Evolutionary conservation across 2,113 vertebrate genomes (phyloP), one percentile per base, ranked within the genome.

Genomic region (Toxotes chatareus): DNA sequence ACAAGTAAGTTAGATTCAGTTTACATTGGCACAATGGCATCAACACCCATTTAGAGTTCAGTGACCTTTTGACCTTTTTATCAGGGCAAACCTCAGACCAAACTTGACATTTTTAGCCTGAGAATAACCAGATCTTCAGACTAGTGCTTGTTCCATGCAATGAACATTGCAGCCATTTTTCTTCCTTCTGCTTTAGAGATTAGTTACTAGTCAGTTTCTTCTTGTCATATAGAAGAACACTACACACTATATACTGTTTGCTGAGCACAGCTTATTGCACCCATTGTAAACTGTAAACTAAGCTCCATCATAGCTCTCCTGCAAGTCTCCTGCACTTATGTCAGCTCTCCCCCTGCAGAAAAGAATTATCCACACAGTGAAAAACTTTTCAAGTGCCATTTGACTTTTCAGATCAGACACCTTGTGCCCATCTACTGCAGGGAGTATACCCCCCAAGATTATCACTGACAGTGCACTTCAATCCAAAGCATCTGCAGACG

Each of bases 401-500:
- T 55, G 51, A 55, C 23, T 79, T 68, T 66, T 64, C 34, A 42
- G 36, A 47, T 78, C 40, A 27, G n/a, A 51, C 60, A 47, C 21
- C 61, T 1, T 31, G 51, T 57, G 60, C 60, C 49, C 9, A 3
- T 55, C 34, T 23, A 8, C 57, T 64, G 31, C 49, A 56, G 32
- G n/a, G 14, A 68, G 65, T 46, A 46, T 56, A 59, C 23, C 56
- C n/a, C 10, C 11, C 10, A 38, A 32, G 51, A 75, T 34, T 13
- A 38, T 55, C 60, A 51, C 40, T 47, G 73, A 66, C 47, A 42
- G 47, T 1, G 19, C 17, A 21, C 60, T 57, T 80, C 16, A 63
- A n/a, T 66, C 23, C 55, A 21, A 69, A 69, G 10, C 64, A 31
- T 56, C 61, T 82, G 63, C 51, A 71, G 14, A 46, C 57, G 56